These are phyloP conservation scores for Neodiprion lecontei DNA, from an alignment of 1,140 invertebrate species.

Conservation along the genomic window DNA sequence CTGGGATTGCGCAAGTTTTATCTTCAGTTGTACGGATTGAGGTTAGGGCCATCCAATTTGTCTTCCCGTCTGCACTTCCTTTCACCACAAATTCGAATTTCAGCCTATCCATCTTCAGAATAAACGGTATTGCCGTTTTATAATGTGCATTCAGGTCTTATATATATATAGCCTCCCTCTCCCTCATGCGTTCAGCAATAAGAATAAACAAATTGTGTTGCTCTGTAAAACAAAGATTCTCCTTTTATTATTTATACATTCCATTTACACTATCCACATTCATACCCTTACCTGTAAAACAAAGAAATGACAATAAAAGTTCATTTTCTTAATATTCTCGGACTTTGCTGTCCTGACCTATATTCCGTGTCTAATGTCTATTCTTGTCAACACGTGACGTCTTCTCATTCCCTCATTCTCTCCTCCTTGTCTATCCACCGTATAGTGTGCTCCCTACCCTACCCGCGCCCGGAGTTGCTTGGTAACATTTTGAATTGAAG, in stretches of 20 bases:
- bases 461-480: background rate
- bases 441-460: background rate
- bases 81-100: slow-evolving; percentile 43
- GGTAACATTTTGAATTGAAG: slow-evolving; percentile 5
- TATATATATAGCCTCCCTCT: too few relatives aligned
- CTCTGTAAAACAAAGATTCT: background rate
- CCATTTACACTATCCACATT: slow-evolving; percentile 1
- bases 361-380: background rate
- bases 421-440: background rate
- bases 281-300: background rate
- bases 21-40: slow-evolving; percentile 39
- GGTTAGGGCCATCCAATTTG: slow-evolving; percentile 42
- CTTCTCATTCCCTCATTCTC: background rate
- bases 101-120: slow-evolving; percentile 41
- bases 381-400: background rate
- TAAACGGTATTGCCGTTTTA: slow-evolving; percentile 29
- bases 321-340: background rate
- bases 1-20: slow-evolving; percentile 34
- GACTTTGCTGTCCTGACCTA: background rate
- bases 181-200: background rate
- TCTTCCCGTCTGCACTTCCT: slow-evolving; percentile 38
- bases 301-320: background rate
- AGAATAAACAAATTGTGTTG: background rate
- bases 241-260: background rate
- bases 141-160: slow-evolving; percentile 11